Base-by-base conservation (phyloP, 1,140 invertebrate genomes). In the Fopius arisanus region DNA sequence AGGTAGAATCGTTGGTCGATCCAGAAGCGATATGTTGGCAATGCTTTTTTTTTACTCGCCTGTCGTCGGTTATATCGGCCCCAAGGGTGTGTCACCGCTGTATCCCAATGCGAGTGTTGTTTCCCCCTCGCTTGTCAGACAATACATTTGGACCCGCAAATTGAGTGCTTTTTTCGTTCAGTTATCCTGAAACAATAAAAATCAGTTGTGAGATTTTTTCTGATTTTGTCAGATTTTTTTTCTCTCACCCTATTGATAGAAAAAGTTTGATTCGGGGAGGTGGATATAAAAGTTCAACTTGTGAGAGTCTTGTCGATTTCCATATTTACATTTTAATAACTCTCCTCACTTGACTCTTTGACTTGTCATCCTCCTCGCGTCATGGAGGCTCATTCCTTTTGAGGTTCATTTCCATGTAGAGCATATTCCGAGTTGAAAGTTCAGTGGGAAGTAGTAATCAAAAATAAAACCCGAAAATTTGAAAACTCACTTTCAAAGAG, bases 291-390 rank as follows among this genome's bases (percentile, higher is more conserved):
- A 31, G 40, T 70, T 28, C 5, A 7, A 29, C 5, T 14, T 51
- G 51, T 37, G 26, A 62, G 48, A 59, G 28, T 59, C 68, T 79
- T 80, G 78, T 79, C 80, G 78, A 81, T 81, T 79, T 33, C 54
- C 75, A 72, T 80, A 81, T 81, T 81, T 81, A 81, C 80, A 81
- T 81, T 81, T 81, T 81, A 81, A 81, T 81, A 81, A 81, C 80
- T 75, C 80, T 75, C 76, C 77, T 70, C 72, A 74, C 40, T 41
- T 23, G 41, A 29, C 26, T 69, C 67, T 54, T 69, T 54, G 40
- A 65, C 23, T 51, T 67, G 63, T 54, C 40, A 69, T 43, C 41
- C 28, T 43, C 3, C 14, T 72, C 54, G 51, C 26, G 62, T 48
- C 43, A 48, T 5, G n/a, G n/a, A 19, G 7, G 43, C 7, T 48